Percentiles rank a stretch among this genome's conserved stretches.
Conservation (phyloP, 2,113 vertebrate species). For the Spermophilus dauricus region DNA sequence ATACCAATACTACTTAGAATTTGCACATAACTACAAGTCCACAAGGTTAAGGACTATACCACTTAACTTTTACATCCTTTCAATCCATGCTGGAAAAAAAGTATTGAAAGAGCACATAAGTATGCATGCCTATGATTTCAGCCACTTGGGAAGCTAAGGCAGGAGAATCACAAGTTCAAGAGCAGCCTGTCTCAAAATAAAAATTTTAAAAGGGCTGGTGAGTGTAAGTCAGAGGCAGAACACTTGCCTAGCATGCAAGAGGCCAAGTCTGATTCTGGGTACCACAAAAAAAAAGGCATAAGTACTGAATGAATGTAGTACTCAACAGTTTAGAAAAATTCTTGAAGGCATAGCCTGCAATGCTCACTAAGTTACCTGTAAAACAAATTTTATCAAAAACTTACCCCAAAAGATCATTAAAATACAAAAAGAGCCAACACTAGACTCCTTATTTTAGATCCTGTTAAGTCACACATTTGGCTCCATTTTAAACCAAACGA, state of each 20-base stretch:
- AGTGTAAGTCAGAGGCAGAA: background rate
- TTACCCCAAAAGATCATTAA: slow-evolving; percentile 24
- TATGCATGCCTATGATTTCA: background rate
- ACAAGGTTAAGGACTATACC: slow-evolving; percentile 16
- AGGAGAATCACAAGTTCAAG: background rate
- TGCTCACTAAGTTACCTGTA: background rate
- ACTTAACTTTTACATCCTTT: slow-evolving; percentile 32
- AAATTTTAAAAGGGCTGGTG: background rate
- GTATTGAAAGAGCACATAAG: background rate
- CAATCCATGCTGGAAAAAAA: background rate
- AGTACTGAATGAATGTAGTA: slow-evolving; percentile 30
- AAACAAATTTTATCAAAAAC: slow-evolving; percentile 49
- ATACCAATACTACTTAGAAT: slow-evolving; percentile 31
- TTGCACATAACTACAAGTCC: slow-evolving; percentile 10
- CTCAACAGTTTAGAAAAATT: slow-evolving; percentile 13
- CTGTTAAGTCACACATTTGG: background rate
- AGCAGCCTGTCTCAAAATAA: background rate
- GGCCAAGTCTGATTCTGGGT: background rate
- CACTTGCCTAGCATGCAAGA: background rate
- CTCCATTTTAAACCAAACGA: slow-evolving; percentile 26
- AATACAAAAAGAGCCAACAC: background rate
- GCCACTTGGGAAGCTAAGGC: background rate
- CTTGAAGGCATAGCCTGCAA: slow-evolving; percentile 11
- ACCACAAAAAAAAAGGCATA: background rate
- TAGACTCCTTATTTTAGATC: slow-evolving; percentile 17